Conservation (phyloP, 2,888 invertebrate genomes). For the Nomada hirtipes region DNA sequence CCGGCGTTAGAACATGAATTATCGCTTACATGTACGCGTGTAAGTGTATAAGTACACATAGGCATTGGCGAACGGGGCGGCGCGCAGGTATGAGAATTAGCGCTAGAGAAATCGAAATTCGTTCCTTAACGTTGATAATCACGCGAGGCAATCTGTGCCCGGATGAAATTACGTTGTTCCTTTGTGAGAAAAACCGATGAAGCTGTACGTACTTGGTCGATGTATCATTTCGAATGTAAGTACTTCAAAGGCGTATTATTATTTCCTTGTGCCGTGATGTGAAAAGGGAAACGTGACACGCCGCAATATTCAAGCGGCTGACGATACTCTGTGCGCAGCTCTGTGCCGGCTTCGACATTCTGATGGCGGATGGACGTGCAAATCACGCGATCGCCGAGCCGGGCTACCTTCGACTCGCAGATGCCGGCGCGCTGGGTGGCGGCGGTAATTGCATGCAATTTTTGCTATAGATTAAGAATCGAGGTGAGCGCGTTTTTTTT, state of each 20-base stretch:
- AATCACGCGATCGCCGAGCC: conserved; percentile 69
- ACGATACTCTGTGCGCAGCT: conserved; percentile 55
- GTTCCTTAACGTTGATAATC: conserved; percentile 24
- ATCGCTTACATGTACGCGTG: background rate
- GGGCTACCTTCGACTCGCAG: conserved; percentile 70
- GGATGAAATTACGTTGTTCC: conserved; percentile 28
- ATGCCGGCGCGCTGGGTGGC: conserved; percentile 74
- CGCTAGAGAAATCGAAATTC: conserved; percentile 22
- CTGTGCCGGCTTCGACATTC: conserved; percentile 62
- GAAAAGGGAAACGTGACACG: conserved; percentile 70
- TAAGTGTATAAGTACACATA: background rate
- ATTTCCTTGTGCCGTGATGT: conserved; percentile 68
- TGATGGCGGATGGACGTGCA: conserved; percentile 65
- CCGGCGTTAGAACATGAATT: conserved; percentile 39
- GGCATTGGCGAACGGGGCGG: conserved; percentile 12
- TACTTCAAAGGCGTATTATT: conserved; percentile 66
- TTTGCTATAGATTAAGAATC: conserved; percentile 74
- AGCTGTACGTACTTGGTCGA: conserved; percentile 34
- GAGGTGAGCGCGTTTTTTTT: conserved; percentile 56
- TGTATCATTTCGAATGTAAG: conserved; percentile 64
- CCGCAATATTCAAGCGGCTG: conserved; percentile 64
- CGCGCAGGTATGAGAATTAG: conserved; percentile 13
- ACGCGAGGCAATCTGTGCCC: conserved; percentile 14
- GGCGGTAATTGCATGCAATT: conserved; percentile 74
- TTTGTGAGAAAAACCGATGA: conserved; percentile 48